phyloP scores from a whole-genome alignment of 2,797 vertebrate genomes.

The Onychomys leucogaster region DNA sequence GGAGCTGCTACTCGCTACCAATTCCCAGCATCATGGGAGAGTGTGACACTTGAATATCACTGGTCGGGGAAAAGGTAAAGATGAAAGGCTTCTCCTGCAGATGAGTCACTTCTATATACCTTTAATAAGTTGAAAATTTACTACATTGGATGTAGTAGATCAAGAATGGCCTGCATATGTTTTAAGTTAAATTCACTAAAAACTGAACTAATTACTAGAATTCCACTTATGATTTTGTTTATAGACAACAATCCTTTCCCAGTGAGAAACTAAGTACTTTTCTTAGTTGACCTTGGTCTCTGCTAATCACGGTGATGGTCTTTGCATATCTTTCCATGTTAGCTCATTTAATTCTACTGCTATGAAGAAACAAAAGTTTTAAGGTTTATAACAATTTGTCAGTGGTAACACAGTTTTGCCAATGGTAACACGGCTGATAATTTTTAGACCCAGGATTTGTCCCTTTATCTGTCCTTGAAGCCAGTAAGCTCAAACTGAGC shows the following conservation, averaged over 20 bases:
- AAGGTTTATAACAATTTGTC: conserved; percentile 13
- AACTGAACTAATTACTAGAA: background rate
- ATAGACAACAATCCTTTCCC: background rate
- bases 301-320: background rate
- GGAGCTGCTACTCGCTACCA: background rate
- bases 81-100: background rate
- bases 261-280: background rate
- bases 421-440: background rate
- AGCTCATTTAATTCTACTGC: conserved; percentile 11
- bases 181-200: conserved; percentile 5
- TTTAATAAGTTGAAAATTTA: background rate
- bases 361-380: conserved; percentile 35
- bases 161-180: background rate
- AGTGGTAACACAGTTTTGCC: background rate
- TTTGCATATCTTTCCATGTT: background rate
- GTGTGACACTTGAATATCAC: background rate
- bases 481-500: background rate
- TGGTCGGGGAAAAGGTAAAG: background rate
- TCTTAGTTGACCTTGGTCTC: background rate
- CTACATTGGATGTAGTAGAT: background rate
- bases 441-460: background rate
- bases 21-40: background rate
- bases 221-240: conserved; percentile 49
- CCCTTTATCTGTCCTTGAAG: conserved; percentile 4
- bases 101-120: background rate